Conservation (phyloP, 2,113 vertebrate genomes). For the Genyomyrus donnyi region DNA sequence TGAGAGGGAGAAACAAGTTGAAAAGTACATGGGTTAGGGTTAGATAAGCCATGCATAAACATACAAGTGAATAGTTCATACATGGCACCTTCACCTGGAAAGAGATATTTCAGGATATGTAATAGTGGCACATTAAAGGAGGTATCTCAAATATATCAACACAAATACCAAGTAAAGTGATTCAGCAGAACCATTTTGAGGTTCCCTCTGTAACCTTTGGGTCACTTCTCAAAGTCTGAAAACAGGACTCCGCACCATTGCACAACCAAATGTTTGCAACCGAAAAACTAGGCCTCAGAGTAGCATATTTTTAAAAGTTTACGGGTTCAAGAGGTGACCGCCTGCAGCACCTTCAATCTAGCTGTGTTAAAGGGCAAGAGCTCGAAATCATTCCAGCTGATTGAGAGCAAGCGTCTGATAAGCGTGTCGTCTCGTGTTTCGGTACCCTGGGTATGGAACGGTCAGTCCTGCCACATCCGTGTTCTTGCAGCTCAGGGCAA, state of each 20-base stretch:
- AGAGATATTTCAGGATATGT: background rate
- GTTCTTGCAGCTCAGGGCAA: constrained; percentile 71
- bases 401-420: background rate
- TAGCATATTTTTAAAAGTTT: background rate
- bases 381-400: background rate
- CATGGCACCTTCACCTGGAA: background rate
- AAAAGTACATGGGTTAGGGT: background rate
- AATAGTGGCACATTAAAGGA: background rate
- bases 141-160: background rate
- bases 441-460: constrained; percentile 72
- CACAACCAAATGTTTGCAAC: background rate
- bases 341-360: background rate
- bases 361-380: background rate
- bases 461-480: constrained; percentile 78
- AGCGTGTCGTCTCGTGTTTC: background rate
- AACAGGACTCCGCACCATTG: background rate
- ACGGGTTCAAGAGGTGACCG: background rate
- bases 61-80: background rate
- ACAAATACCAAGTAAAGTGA: background rate
- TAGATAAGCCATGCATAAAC: background rate
- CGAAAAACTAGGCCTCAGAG: background rate
- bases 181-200: background rate
- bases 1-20: background rate
- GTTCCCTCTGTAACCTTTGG: background rate
- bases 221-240: background rate